Percentiles rank a stretch among this genome's conserved stretches.
These are phyloP conservation scores for Belonocnema kinseyi DNA, from an alignment of 1,140 invertebrate genomes.

Conservation along the genomic window DNA sequence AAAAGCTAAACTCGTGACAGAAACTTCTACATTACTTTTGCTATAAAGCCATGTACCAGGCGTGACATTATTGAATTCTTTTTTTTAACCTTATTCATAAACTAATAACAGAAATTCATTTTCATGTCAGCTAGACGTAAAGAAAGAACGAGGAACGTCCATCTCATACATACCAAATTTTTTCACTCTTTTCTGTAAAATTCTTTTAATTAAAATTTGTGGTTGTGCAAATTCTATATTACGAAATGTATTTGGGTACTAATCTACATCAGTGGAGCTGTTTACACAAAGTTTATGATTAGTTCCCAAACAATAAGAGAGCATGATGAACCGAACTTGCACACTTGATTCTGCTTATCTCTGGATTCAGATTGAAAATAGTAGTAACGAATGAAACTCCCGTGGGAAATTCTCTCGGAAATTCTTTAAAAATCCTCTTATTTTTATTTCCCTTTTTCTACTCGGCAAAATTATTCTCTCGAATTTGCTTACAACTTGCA, in stretches of 20 bases:
- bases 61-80: too few species aligned
- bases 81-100: too few species aligned
- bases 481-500: not conserved
- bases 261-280: not conserved
- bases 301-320: conserved; percentile 22
- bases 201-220: too few species aligned
- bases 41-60: too few species aligned
- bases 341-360: conserved; percentile 17
- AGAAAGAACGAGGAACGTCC: too few species aligned
- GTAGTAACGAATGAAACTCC: conserved; percentile 25
- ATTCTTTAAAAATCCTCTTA: not conserved
- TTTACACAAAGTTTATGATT: conserved; percentile 22
- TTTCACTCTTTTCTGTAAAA: too few species aligned
- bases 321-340: conserved; percentile 4
- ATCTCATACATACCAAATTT: too few species aligned
- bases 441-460: not conserved
- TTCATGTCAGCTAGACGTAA: too few species aligned
- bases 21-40: too few species aligned
- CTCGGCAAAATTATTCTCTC: not conserved
- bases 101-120: too few species aligned
- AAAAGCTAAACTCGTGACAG: too few species aligned
- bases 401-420: conserved; percentile 1
- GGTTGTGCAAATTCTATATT: not conserved
- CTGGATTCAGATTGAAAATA: conserved; percentile 15
- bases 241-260: not conserved